Evolutionary conservation across 2,797 vertebrate genomes (phyloP).

Genomic region (Decapterus maruadsi): DNA sequence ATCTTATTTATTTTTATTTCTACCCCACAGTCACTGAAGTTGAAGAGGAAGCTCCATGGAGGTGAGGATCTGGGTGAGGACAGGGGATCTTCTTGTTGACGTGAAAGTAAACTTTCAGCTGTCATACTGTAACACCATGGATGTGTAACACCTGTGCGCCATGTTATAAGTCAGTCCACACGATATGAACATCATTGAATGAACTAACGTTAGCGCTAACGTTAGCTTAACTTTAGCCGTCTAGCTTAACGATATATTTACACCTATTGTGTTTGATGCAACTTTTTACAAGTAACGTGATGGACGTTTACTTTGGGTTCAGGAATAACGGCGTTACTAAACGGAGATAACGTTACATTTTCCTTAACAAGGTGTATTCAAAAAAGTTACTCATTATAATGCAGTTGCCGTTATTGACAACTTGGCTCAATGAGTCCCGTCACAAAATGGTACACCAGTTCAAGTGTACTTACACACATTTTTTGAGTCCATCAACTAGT

Average conservation of each 20-base stretch:
- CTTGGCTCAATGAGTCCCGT: too few species aligned
- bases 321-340: too few species aligned
- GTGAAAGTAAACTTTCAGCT: neutral
- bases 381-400: too few species aligned
- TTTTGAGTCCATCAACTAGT: too few species aligned
- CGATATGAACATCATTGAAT: too few species aligned
- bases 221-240: neutral
- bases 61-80: neutral
- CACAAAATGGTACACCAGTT: too few species aligned
- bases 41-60: neutral
- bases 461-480: too few species aligned
- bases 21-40: neutral
- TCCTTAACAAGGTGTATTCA: too few species aligned
- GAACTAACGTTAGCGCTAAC: too few species aligned
- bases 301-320: neutral
- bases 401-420: too few species aligned
- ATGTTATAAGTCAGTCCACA: neutral
- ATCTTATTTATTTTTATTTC: neutral
- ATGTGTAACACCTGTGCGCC: neutral
- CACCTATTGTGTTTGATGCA: neutral
- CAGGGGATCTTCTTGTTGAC: neutral
- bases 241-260: neutral
- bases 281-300: neutral
- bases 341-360: too few species aligned
- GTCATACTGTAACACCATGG: neutral